Evolutionary conservation across 1,140 invertebrate species (phyloP).

Genomic region (Popillia japonica): DNA sequence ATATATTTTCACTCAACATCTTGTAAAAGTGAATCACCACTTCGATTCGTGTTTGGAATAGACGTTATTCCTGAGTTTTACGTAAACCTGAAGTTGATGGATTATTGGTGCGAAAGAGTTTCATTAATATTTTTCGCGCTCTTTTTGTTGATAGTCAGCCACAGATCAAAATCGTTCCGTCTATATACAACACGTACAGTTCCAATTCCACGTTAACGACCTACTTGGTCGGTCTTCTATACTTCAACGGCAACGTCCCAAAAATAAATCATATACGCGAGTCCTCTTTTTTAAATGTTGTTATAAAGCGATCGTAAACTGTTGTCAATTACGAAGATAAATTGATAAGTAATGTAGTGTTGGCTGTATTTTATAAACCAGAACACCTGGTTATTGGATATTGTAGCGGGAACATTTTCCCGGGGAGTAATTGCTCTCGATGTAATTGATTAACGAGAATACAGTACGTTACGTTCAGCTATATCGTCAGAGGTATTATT

Average conservation of each 20-base stretch:
- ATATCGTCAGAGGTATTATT: not conserved
- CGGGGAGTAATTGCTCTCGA: not conserved
- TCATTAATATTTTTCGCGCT: slow-evolving; percentile 13
- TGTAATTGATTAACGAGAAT: slow-evolving; percentile 14
- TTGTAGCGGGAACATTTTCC: slow-evolving; percentile 1
- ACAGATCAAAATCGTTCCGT: slow-evolving; percentile 7
- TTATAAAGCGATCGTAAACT: slow-evolving; percentile 24
- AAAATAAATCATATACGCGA: slow-evolving; percentile 16
- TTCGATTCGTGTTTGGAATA: slow-evolving; percentile 1
- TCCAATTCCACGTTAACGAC: slow-evolving; percentile 9
- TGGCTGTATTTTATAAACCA: slow-evolving; percentile 18
- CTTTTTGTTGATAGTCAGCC: not conserved
- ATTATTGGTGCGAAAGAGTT: slow-evolving; percentile 13
- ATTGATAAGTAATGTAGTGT: slow-evolving; percentile 11
- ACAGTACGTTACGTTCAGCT: not conserved
- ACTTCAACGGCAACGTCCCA: slow-evolving; percentile 1
- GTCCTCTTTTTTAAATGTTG: slow-evolving; percentile 1
- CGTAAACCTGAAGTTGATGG: slow-evolving; percentile 13
- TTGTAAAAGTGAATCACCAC: slow-evolving; percentile 8
- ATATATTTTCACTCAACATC: not conserved
- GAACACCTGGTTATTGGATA: slow-evolving; percentile 15
- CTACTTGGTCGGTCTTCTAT: not conserved
- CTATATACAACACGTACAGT: not conserved
- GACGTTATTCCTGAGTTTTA: slow-evolving; percentile 14
- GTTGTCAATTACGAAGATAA: slow-evolving; percentile 32